These are phyloP conservation scores for Struthio camelus DNA, from an alignment of 2,113 vertebrate species.

Conservation along the genomic window DNA sequence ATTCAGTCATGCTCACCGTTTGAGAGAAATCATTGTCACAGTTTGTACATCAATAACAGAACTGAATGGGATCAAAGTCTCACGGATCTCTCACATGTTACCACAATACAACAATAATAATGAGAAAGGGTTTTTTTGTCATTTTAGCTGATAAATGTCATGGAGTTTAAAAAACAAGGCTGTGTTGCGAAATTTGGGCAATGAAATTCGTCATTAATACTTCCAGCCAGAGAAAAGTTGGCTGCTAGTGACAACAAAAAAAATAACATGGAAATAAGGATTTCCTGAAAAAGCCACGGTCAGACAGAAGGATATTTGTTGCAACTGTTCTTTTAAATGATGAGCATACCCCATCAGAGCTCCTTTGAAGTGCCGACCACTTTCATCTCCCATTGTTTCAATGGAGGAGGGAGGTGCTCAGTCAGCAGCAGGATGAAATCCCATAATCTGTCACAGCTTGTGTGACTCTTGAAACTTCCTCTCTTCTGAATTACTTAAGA, in stretches of 20 bases:
- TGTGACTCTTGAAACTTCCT: constrained; percentile 34
- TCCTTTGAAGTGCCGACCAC: neutral
- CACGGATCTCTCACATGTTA: neutral
- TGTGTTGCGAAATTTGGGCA: neutral
- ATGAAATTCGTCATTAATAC: neutral
- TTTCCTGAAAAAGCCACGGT: neutral
- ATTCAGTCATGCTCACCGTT: neutral
- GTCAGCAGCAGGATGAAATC: neutral
- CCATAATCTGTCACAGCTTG: neutral
- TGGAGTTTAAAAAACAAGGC: neutral
- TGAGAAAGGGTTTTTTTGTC: neutral
- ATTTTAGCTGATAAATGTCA: neutral
- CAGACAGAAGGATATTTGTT: neutral
- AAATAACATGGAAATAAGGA: neutral
- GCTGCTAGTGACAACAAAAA: neutral
- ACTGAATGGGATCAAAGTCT: neutral
- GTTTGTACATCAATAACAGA: neutral
- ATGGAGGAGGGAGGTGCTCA: neutral
- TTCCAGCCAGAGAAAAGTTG: neutral
- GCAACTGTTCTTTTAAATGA: neutral
- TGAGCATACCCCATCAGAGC: neutral
- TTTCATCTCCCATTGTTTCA: neutral
- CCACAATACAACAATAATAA: neutral
- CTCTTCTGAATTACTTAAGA: constrained; percentile 50
- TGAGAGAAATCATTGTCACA: neutral